Base-by-base conservation (phyloP, 2,888 invertebrate species). In the Serrognathus titanus region DNA sequence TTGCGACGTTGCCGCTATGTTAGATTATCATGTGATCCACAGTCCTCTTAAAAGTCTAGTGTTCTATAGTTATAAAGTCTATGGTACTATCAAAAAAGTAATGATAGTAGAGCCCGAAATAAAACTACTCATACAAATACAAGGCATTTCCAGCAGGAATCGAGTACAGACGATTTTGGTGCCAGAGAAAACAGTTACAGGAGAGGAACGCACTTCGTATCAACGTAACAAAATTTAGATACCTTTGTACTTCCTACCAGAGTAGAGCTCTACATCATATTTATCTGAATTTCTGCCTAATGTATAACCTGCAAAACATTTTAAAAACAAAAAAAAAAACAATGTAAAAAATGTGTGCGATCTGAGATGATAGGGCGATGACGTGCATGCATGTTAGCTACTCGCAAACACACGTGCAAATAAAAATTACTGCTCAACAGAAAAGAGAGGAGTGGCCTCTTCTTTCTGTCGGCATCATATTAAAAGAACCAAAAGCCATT, bases 231-330 rank as follows among this genome's bases (percentile, higher is more conserved):
- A 31, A 31, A 31, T 31, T 31, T 31, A 31, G 59, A 64, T 65
- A 66, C 66, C 66, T 66, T 60, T 60, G 55, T 60, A 62, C 52
- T 59, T 60, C 56, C 65, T 59, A 55, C 58, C 59, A 55, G 63
- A 61, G 61, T 59, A 62, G 52, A 59, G 62, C 58, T 63, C 64
- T 59, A 59, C 58, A 60, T 65, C 62, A 57, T 52, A 61, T 51
- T 53, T 59, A 60, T 60, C 61, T 54, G 60, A 55, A 55, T 58
- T 59, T 54, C 59, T 60, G 46, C 58, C 60, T 63, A 64, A 61
- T 40, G 54, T 56, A 63, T 62, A 63, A 64, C 63, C 65, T 66
- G 65, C 57, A 64, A 66, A 62, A 51, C 57, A 58, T 50, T 24
- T 48, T 12, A 55, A 51, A 43, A 43, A 58, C 52, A 55, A 57